Evolutionary conservation across 2,888 invertebrate species (phyloP).

Genomic region (Pachliopta kotzebuea): DNA sequence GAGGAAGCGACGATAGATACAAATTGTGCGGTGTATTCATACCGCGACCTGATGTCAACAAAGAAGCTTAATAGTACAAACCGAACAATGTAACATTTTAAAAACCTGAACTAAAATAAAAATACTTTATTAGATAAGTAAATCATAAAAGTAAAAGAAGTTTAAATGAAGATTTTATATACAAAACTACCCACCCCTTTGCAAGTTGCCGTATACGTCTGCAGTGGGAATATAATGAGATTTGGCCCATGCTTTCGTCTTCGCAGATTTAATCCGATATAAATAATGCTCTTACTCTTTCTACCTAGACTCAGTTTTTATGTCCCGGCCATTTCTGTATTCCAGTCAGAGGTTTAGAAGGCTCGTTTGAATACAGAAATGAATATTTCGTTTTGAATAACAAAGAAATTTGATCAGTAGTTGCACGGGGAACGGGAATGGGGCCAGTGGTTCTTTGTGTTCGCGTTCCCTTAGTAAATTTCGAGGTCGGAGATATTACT

Average conservation of each 20-base stretch:
- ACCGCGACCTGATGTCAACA: background rate
- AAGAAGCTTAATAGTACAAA: background rate
- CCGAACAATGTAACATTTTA: too few relatives aligned
- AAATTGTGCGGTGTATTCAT: background rate
- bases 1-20: constrained; percentile 6
- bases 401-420: constrained; percentile 3
- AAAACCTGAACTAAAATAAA: too few relatives aligned
- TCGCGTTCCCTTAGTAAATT: too few relatives aligned
- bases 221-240: background rate
- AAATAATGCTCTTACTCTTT: background rate
- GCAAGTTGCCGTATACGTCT: too few relatives aligned
- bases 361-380: background rate
- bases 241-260: background rate
- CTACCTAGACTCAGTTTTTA: background rate
- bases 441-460: background rate
- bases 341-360: background rate
- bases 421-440: background rate
- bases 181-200: background rate
- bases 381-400: constrained; percentile 3
- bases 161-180: background rate
- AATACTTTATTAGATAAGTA: background rate
- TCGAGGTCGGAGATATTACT: too few relatives aligned
- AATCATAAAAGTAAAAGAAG: background rate
- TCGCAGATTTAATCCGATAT: background rate
- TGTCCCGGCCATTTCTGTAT: background rate